A percentile compares a stretch with the other conserved stretches of the same genome.
Conservation (phyloP, 2,113 vertebrate genomes). For the Uria aalge region DNA sequence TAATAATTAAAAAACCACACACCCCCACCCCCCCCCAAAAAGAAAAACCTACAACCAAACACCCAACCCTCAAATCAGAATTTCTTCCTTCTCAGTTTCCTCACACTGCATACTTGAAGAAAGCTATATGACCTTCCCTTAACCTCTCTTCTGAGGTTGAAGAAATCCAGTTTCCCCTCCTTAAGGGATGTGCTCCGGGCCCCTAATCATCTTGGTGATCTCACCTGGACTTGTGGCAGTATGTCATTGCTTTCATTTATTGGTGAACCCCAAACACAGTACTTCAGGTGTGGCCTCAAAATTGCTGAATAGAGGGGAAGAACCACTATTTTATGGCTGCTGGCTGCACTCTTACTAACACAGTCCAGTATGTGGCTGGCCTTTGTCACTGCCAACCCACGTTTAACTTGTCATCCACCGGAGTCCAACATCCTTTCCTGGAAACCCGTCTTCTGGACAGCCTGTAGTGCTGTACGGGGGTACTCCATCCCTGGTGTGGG, state of each 20-base stretch:
- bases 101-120: neutral
- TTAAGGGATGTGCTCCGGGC: neutral
- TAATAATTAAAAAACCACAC: neutral
- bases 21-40: rapidly evolving
- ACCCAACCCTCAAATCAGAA: neutral
- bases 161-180: neutral
- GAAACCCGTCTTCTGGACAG: neutral
- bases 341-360: neutral
- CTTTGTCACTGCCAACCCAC: neutral
- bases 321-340: neutral
- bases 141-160: neutral
- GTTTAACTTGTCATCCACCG: neutral
- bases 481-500: neutral
- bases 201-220: neutral
- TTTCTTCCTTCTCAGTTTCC: neutral
- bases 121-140: neutral
- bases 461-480: neutral
- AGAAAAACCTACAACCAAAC: too few relatives aligned
- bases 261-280: neutral
- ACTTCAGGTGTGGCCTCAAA: neutral
- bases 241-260: neutral
- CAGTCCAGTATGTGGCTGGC: neutral
- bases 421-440: neutral
- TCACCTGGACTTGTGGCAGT: neutral
- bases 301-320: neutral